A percentile compares a stretch with the other conserved stretches of the same genome.
phyloP scores from a whole-genome alignment of 2,797 vertebrate species.

The Darevskia nairensis region DNA sequence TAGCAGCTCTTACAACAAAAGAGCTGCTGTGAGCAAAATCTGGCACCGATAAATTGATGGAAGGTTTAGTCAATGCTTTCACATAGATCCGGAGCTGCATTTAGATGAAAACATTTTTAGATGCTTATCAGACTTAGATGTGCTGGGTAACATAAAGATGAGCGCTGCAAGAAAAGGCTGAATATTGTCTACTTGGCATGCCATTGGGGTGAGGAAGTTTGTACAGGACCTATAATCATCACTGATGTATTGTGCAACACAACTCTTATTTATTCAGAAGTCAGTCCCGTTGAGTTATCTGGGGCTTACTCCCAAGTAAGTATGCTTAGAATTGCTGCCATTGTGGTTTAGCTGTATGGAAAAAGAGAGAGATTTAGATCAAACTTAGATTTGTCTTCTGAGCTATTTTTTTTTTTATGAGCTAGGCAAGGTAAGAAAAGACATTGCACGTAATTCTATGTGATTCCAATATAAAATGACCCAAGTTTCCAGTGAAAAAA shows the following conservation, averaged over 20 bases:
- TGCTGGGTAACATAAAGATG: no score
- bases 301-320: neutral
- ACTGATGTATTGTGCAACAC: neutral
- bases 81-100: neutral
- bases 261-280: neutral
- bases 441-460: neutral
- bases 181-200: neutral
- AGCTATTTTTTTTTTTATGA: conserved; percentile 30
- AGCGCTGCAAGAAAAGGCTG: neutral
- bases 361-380: neutral
- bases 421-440: neutral
- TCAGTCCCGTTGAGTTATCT: neutral
- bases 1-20: neutral
- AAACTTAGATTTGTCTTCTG: neutral
- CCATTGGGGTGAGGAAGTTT: neutral
- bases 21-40: neutral
- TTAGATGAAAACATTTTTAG: neutral
- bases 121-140: neutral
- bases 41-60: neutral
- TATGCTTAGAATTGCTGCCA: neutral
- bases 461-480: conserved; percentile 11
- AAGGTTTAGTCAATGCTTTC: neutral
- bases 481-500: conserved; percentile 38
- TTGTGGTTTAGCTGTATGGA: neutral
- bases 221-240: neutral